Evolutionary conservation across 2,113 vertebrate genomes (phyloP).

Genomic region (Muntiacus muntjak): DNA sequence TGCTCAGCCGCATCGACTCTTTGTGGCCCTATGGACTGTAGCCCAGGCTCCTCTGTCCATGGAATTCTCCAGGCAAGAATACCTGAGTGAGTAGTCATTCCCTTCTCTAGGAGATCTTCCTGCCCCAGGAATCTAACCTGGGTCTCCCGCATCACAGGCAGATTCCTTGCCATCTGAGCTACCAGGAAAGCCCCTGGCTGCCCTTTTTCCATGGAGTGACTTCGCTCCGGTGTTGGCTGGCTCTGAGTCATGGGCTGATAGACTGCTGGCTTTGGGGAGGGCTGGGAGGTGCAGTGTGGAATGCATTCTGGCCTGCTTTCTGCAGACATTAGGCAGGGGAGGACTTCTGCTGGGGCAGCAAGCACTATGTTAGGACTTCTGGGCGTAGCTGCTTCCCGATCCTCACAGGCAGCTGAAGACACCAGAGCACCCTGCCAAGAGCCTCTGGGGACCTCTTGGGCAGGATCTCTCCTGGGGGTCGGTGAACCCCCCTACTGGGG

Average conservation of each 20-base stretch:
- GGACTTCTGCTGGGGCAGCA: not conserved
- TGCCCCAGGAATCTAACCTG: not conserved
- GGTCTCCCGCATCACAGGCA: not conserved
- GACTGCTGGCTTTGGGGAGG: not conserved
- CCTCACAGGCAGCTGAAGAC: not conserved
- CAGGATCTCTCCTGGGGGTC: not conserved
- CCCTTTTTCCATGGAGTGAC: not conserved
- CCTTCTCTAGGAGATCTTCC: not conserved
- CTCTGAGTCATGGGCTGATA: not conserved
- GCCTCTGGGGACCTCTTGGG: too few species aligned
- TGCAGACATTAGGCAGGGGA: rapidly evolving
- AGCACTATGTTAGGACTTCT: rapidly evolving
- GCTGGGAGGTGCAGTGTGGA: not conserved
- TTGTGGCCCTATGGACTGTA: not conserved
- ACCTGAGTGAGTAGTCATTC: not conserved
- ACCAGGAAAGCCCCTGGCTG: not conserved
- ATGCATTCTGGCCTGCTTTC: not conserved
- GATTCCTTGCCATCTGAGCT: not conserved
- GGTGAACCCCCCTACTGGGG: rapidly evolving
- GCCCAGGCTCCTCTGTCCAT: not conserved
- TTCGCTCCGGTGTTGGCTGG: rapidly evolving
- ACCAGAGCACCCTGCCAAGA: not conserved
- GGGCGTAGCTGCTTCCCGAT: not conserved
- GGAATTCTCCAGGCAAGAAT: not conserved
- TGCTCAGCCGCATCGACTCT: rapidly evolving